Evolutionary conservation across 1,140 invertebrate species (phyloP).

Genomic region (Drosophila bocqueti): DNA sequence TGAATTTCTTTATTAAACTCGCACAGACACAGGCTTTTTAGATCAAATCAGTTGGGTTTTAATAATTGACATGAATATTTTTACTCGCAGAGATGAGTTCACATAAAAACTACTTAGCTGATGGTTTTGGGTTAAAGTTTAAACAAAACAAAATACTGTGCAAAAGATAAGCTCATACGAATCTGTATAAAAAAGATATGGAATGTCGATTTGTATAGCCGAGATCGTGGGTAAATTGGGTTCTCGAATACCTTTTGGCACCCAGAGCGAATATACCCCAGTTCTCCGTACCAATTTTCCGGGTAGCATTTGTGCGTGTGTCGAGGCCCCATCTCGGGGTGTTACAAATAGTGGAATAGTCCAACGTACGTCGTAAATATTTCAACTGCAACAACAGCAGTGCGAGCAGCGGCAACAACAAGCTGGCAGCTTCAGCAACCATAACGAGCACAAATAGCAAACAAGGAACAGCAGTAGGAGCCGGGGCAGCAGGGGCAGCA

Average conservation of each 20-base stretch:
- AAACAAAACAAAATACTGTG: background rate
- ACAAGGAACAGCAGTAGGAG: slow-evolving; percentile 44
- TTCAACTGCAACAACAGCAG: slow-evolving; percentile 80
- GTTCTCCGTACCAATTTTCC: slow-evolving; percentile 9
- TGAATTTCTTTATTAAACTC: slow-evolving; percentile 11
- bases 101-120: background rate
- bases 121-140: background rate
- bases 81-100: background rate
- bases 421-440: slow-evolving; percentile 58
- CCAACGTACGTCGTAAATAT: slow-evolving; percentile 83
- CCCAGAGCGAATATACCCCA: slow-evolving; percentile 18
- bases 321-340: slow-evolving; percentile 55
- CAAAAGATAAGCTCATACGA: background rate
- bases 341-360: slow-evolving; percentile 81
- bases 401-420: slow-evolving; percentile 46
- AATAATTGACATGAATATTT: slow-evolving; percentile 12
- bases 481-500: background rate
- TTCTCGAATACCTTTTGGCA: background rate
- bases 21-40: background rate
- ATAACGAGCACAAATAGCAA: slow-evolving; percentile 78
- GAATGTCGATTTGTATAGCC: background rate
- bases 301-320: slow-evolving; percentile 78
- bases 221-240: background rate
- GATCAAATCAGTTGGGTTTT: background rate
- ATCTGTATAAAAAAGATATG: background rate